These are phyloP conservation scores for Radopholus similis DNA, from an alignment of 1,140 invertebrate species.

Conservation along the genomic window DNA sequence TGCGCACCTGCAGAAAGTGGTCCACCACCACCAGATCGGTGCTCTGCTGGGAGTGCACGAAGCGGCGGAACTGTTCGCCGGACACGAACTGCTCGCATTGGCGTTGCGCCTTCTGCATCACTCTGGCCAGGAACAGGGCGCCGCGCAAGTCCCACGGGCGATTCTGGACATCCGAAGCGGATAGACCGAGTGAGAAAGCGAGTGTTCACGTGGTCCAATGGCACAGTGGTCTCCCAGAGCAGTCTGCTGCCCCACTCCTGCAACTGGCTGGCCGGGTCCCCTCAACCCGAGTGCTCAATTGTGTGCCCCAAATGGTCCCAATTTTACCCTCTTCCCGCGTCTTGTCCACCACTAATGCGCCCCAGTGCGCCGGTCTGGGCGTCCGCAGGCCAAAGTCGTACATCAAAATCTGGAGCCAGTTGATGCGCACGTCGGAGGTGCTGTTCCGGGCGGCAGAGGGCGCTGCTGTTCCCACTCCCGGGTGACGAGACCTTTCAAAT, in stretches of 20 bases:
- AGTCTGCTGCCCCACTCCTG: conserved; percentile 24
- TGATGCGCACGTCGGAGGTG: conserved; percentile 23
- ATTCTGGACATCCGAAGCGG: background rate
- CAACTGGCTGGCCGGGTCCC: background rate
- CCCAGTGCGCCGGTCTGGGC: conserved; percentile 35
- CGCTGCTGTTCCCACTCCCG: background rate
- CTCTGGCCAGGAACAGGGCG: conserved; percentile 13
- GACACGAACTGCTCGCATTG: conserved; percentile 36
- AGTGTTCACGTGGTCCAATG: conserved; percentile 29
- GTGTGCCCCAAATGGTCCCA: too few species aligned
- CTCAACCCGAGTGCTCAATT: too few species aligned
- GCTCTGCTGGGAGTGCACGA: conserved; percentile 10
- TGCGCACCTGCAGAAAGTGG: conserved; percentile 48
- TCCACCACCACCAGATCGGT: conserved; percentile 48
- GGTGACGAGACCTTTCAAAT: conserved; percentile 18
- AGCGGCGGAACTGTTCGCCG: conserved; percentile 26
- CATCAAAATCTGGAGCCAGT: conserved; percentile 46
- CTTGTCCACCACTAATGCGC: conserved; percentile 18
- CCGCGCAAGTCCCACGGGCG: background rate
- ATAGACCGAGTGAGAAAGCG: background rate
- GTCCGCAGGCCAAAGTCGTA: conserved; percentile 49
- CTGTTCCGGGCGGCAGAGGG: background rate
- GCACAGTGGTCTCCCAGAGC: conserved; percentile 43
- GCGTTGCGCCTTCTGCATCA: conserved; percentile 35
- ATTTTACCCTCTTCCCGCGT: conserved; percentile 20